Conservation (phyloP, 2,797 vertebrate species). For the Lithobates pipiens region DNA sequence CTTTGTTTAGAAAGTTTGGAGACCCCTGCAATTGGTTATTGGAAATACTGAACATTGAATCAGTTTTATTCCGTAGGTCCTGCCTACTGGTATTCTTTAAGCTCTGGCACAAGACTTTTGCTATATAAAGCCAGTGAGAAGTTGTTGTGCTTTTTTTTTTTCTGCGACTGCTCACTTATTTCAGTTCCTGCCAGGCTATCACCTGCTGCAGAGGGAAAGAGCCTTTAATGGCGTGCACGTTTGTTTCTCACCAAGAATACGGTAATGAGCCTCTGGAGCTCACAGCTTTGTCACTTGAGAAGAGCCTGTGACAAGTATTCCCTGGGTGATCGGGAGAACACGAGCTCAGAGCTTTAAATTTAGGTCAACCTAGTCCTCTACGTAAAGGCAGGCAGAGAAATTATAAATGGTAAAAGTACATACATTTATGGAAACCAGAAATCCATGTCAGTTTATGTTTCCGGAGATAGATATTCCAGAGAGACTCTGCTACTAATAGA, state of each 20-base stretch:
- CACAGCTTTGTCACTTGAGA: slow-evolving; percentile 64
- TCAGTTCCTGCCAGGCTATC: neutral
- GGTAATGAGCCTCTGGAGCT: slow-evolving; percentile 58
- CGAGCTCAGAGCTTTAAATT: slow-evolving; percentile 54
- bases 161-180: neutral
- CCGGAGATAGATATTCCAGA: neutral
- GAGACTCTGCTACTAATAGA: neutral
- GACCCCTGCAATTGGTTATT: no score
- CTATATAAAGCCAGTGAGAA: neutral
- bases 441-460: slow-evolving; percentile 37
- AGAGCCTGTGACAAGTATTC: slow-evolving; percentile 63
- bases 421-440: slow-evolving; percentile 26
- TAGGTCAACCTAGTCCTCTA: slow-evolving; percentile 64
- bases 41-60: no score
- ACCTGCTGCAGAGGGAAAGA: slow-evolving; percentile 3
- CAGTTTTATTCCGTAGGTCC: no score
- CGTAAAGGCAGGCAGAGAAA: slow-evolving; percentile 16
- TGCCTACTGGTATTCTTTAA: no score
- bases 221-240: slow-evolving; percentile 18
- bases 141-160: neutral
- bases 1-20: no score
- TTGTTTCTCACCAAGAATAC: slow-evolving; percentile 30
- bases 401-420: slow-evolving; percentile 27
- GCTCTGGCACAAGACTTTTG: no score
- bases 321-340: slow-evolving; percentile 57